A percentile compares a stretch with the other conserved stretches of the same genome.
Evolutionary conservation across 1,140 invertebrate genomes (phyloP).

Genomic region (Teleogryllus occipitalis): DNA sequence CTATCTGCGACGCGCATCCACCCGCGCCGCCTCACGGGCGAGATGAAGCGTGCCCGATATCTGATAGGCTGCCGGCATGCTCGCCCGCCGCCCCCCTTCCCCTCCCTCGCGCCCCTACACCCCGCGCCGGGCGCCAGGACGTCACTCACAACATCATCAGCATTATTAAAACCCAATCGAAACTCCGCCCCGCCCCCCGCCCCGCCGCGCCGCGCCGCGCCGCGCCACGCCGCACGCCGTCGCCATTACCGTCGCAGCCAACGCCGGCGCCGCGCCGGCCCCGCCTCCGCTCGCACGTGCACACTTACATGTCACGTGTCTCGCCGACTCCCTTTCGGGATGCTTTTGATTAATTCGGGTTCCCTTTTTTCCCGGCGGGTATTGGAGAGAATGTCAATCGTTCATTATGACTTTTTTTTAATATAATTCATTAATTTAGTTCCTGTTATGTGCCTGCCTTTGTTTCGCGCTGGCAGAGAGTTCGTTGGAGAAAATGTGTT

Average conservation of each 20-base stretch:
- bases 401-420: neutral
- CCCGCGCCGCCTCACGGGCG: too few species aligned
- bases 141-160: neutral
- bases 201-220: too few species aligned
- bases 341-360: neutral
- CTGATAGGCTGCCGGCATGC: neutral
- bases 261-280: too few species aligned
- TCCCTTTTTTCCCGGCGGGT: neutral
- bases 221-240: neutral
- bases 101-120: neutral
- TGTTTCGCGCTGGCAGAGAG: too few species aligned
- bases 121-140: too few species aligned
- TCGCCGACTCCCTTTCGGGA: neutral
- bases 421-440: neutral
- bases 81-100: neutral
- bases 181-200: neutral
- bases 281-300: neutral
- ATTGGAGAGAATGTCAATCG: neutral
- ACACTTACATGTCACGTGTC: neutral
- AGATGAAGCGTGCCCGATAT: neutral
- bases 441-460: neutral
- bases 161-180: constrained; percentile 5
- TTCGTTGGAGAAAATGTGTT: too few species aligned
- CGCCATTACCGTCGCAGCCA: neutral
- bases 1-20: neutral